Conservation (phyloP, 2,797 vertebrate species). For the Myripristis jacobus region DNA sequence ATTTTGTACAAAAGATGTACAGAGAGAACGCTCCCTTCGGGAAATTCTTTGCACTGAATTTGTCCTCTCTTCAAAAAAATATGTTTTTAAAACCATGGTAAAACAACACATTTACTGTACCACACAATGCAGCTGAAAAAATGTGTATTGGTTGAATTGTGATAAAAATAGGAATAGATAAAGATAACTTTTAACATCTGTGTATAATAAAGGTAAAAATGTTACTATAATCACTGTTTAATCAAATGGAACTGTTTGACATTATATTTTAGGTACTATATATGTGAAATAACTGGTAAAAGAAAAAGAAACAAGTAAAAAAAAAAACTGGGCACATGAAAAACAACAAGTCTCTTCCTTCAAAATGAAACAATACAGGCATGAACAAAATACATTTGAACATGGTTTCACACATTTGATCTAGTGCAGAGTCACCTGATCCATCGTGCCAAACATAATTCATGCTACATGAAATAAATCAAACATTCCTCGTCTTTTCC, state of each 20-base stretch:
- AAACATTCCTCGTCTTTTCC: background rate
- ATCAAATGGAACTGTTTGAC: background rate
- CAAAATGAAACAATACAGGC: background rate
- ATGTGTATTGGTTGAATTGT: background rate
- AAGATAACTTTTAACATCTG: background rate
- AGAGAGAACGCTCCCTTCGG: constrained; percentile 13
- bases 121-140: background rate
- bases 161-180: constrained; percentile 9
- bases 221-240: constrained; percentile 22
- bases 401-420: background rate
- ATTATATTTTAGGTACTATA: no score
- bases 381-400: no score
- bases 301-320: background rate
- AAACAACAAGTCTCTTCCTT: background rate
- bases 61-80: constrained; percentile 18
- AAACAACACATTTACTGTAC: background rate
- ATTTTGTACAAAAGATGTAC: constrained; percentile 37
- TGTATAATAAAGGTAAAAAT: background rate
- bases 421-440: background rate
- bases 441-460: background rate
- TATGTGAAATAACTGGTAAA: constrained; percentile 5
- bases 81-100: constrained; percentile 14
- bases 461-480: background rate
- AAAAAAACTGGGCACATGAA: no score
- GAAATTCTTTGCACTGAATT: constrained; percentile 43